These are phyloP conservation scores for Chloroclysta siterata DNA, from an alignment of 2,888 invertebrate genomes.

Conservation along the genomic window DNA sequence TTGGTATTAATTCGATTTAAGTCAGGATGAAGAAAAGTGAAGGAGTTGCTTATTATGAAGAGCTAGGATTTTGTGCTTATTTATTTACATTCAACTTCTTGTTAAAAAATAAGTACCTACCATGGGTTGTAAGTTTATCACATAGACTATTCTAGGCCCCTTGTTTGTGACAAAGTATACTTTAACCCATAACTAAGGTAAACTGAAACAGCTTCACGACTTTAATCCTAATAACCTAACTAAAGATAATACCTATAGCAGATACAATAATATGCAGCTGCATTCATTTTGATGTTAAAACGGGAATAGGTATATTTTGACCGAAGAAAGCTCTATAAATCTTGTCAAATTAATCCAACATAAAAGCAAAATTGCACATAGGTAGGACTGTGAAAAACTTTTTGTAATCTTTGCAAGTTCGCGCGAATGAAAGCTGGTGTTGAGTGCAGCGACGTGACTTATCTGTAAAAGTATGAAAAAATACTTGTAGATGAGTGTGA, in stretches of 20 bases:
- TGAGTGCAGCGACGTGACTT: conserved; percentile 67
- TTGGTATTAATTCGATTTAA: conserved; percentile 59
- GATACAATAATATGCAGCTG: too few relatives aligned
- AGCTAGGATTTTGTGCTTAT: background rate
- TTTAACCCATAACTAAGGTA: too few relatives aligned
- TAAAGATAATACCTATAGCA: too few relatives aligned
- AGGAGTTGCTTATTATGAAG: conserved; percentile 8
- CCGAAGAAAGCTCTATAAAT: conserved; percentile 55
- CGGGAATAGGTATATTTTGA: conserved; percentile 43
- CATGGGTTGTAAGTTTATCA: too few relatives aligned
- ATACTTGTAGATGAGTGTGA: conserved; percentile 38
- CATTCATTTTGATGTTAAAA: conserved; percentile 46
- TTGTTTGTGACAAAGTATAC: too few relatives aligned
- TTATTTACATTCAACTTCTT: too few relatives aligned
- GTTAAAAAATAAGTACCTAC: too few relatives aligned
- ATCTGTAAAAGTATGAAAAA: conserved; percentile 56
- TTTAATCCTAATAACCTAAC: too few relatives aligned
- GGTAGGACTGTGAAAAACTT: conserved; percentile 40
- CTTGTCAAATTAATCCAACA: conserved; percentile 58
- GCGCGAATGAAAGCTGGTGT: conserved; percentile 46
- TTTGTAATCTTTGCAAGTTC: conserved; percentile 23
- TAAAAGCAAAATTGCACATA: conserved; percentile 49
- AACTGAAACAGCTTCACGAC: too few relatives aligned
- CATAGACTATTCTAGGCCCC: too few relatives aligned
- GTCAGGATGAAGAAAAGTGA: conserved; percentile 27